phyloP scores from a whole-genome alignment of 1,140 invertebrate species.

The Drosophila melanica region DNA sequence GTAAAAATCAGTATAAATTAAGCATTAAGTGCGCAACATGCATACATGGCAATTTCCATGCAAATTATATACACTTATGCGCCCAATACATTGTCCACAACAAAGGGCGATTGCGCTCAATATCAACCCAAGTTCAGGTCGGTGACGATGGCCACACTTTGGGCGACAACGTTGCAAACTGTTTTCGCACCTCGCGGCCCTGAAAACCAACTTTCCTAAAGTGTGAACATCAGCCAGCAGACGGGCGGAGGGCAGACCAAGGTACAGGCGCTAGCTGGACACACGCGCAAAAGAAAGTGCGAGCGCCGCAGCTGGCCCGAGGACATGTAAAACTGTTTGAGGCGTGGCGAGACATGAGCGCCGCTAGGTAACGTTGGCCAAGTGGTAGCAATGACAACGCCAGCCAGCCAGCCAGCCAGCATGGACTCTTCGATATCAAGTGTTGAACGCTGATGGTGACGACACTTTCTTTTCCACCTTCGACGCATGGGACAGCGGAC shows the following conservation, averaged over 20 bases:
- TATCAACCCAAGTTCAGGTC: conserved; percentile 5
- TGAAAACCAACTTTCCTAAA: conserved; percentile 81
- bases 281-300: conserved; percentile 81
- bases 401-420: neutral
- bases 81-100: conserved; percentile 28
- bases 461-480: conserved; percentile 75
- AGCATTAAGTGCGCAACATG: conserved; percentile 73
- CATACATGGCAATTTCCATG: conserved; percentile 68
- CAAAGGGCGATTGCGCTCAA: conserved; percentile 32
- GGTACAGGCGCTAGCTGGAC: conserved; percentile 52
- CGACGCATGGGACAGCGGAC: conserved; percentile 11
- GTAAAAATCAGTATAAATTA: conserved; percentile 76
- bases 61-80: conserved; percentile 81
- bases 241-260: neutral
- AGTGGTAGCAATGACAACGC: conserved; percentile 61
- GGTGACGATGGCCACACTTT: conserved; percentile 77
- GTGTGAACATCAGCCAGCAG: conserved; percentile 70
- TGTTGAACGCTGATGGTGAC: conserved; percentile 59
- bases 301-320: conserved; percentile 52
- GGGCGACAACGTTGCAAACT: conserved; percentile 69
- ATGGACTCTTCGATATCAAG: conserved; percentile 27
- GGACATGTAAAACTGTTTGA: conserved; percentile 69
- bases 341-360: conserved; percentile 56
- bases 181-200: conserved; percentile 72
- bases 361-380: conserved; percentile 36